Base-by-base conservation (phyloP, 2,797 vertebrate species). In the Platyrinchus mystaceus region DNA sequence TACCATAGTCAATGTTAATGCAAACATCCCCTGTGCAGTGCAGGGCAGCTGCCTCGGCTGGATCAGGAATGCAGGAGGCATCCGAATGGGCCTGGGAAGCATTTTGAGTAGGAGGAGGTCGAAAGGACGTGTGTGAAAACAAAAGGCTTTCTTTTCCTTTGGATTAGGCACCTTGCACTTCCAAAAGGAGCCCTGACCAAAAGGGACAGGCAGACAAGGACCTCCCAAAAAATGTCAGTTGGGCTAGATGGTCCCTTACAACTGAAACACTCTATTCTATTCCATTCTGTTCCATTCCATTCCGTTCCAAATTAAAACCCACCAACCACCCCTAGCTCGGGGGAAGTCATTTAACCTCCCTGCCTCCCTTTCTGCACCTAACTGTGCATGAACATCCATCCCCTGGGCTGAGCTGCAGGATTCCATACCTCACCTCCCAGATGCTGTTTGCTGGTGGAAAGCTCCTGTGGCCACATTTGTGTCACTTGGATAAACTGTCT, bases 311-410 rank as follows among this genome's bases (percentile, higher is more conserved):
- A 36, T 62, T 47, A 46, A 78, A 50, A 44, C 7, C 12, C 71
- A 70, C 10, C 39, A 24, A 2, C 20, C 36, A 26, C 53, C 14
- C 5, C 30, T 41, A 7, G 34, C 89, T 41, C 0, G 0, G 28
- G 44, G 89, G 43, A 71, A 64, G 68, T 52, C 92, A 44, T 62
- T 96, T 96, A 95, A 96, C 89, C 94, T 96, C 80, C 32, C 59
- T 62, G 73, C 59, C 70, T 88, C 64, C 59, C 1, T 67, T 91
- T 93, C 87, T 81, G 70, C 71, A 84, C 81, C 63, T 87, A 87
- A 90, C 70, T 66, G 69, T 74, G 80, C 77, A 12, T 70, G 79
- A 86, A 63, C 63, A 89, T 63, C 64, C 9, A 18, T 36, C 70
- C 94, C 89, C 41, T 7, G 59, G 85, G 91, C 67, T 62, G 81